Conservation (phyloP, 2,113 vertebrate species). For the Laterallus jamaicensis region DNA sequence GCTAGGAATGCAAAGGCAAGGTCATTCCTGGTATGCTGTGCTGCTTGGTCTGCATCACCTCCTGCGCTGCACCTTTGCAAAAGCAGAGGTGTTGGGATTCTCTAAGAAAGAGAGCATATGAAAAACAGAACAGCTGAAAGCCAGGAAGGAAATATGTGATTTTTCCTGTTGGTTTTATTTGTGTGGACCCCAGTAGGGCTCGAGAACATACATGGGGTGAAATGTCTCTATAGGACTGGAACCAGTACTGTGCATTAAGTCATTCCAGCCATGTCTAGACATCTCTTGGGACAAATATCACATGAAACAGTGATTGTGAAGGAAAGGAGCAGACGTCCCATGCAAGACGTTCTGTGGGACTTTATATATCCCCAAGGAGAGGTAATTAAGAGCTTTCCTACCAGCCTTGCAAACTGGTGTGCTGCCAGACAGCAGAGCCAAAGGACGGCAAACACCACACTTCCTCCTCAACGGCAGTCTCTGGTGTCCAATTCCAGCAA, state of each 20-base stretch:
- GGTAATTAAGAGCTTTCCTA: constrained; percentile 4
- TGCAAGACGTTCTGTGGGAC: not conserved
- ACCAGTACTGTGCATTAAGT: not conserved
- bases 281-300: not conserved
- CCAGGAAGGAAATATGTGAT: not conserved
- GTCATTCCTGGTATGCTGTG: not conserved
- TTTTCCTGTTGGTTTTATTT: not conserved
- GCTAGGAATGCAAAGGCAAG: not conserved
- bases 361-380: not conserved
- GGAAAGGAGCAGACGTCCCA: not conserved
- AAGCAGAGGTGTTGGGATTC: not conserved
- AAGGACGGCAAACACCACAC: not conserved
- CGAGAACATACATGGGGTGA: not conserved
- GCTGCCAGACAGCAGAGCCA: not conserved
- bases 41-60: not conserved
- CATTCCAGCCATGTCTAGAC: not conserved
- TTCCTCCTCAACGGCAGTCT: not conserved
- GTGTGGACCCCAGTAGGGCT: not conserved
- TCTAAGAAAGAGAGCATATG: not conserved
- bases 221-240: not conserved
- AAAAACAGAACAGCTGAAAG: not conserved
- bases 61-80: not conserved
- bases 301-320: not conserved
- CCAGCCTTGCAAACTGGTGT: not conserved
- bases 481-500: not conserved